phyloP scores from a whole-genome alignment of 1,140 invertebrate genomes.

The Aphelinus atriplicis region DNA sequence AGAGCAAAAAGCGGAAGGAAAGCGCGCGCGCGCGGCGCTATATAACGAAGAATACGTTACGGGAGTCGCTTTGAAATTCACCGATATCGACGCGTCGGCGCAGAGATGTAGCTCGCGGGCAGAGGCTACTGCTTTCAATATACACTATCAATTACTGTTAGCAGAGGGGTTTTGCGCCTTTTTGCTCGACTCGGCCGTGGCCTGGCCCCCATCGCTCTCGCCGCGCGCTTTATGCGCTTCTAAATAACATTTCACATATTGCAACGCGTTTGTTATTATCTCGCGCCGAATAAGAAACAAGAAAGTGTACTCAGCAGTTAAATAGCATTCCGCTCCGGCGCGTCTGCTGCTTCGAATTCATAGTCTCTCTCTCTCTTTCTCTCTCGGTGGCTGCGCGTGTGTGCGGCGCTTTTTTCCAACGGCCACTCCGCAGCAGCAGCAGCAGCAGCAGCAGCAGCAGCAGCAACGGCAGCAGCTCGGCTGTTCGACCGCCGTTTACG shows the following conservation, averaged over 20 bases:
- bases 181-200: too few relatives aligned
- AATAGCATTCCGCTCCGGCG: slow-evolving; percentile 29
- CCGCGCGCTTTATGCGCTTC: slow-evolving; percentile 26
- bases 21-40: too few relatives aligned
- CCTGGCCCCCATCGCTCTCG: not conserved
- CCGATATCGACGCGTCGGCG: not conserved
- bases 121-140: slow-evolving; percentile 10
- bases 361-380: slow-evolving; percentile 15
- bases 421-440: not conserved
- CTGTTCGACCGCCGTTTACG: slow-evolving; percentile 47
- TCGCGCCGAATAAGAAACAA: slow-evolving; percentile 35
- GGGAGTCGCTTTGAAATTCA: not conserved
- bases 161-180: not conserved
- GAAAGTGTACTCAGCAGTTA: slow-evolving; percentile 32
- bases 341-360: slow-evolving; percentile 31
- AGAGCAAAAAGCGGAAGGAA: too few relatives aligned
- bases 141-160: slow-evolving; percentile 20
- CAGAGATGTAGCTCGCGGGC: not conserved
- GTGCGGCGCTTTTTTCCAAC: slow-evolving; percentile 9
- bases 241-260: slow-evolving; percentile 40
- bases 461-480: slow-evolving; percentile 19
- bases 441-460: not conserved
- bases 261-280: slow-evolving; percentile 37
- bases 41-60: too few relatives aligned
- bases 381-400: not conserved